Evolutionary conservation across 2,888 invertebrate species (phyloP).

Genomic region (Erpobdella octoculata): DNA sequence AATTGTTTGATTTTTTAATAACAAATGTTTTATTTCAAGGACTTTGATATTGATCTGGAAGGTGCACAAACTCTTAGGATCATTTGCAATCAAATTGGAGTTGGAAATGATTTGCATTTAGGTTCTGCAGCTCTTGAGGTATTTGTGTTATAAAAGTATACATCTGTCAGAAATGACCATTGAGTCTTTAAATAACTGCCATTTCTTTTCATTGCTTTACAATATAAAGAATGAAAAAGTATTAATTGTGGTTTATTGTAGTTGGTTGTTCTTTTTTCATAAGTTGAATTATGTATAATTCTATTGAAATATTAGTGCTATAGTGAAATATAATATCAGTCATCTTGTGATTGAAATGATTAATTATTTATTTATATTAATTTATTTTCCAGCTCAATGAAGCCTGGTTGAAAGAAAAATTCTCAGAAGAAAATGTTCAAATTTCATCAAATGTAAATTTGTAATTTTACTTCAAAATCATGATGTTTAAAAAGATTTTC

Average conservation of each 20-base stretch:
- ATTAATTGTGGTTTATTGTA: not conserved
- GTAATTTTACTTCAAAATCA: not conserved
- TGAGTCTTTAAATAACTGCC: too few relatives aligned
- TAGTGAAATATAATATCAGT: too few relatives aligned
- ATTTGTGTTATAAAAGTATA: too few relatives aligned
- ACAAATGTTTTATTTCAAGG: not conserved
- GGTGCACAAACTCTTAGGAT: conserved; percentile 8
- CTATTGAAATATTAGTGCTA: not conserved
- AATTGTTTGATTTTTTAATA: too few relatives aligned
- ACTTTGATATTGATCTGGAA: conserved; percentile 12
- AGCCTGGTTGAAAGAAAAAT: not conserved
- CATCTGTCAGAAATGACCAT: too few relatives aligned
- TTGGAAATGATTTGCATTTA: not conserved
- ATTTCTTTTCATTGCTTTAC: not conserved
- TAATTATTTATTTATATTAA: not conserved
- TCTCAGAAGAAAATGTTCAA: not conserved
- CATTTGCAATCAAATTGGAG: not conserved
- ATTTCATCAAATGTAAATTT: not conserved
- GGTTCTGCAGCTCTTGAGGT: not conserved
- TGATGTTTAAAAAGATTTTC: not conserved
- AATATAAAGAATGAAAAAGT: not conserved
- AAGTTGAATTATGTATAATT: too few relatives aligned
- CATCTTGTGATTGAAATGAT: too few relatives aligned
- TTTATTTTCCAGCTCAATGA: not conserved
- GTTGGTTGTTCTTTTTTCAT: too few relatives aligned